Base-by-base conservation (phyloP, 2,113 vertebrate genomes). In the Recurvirostra avosetta region DNA sequence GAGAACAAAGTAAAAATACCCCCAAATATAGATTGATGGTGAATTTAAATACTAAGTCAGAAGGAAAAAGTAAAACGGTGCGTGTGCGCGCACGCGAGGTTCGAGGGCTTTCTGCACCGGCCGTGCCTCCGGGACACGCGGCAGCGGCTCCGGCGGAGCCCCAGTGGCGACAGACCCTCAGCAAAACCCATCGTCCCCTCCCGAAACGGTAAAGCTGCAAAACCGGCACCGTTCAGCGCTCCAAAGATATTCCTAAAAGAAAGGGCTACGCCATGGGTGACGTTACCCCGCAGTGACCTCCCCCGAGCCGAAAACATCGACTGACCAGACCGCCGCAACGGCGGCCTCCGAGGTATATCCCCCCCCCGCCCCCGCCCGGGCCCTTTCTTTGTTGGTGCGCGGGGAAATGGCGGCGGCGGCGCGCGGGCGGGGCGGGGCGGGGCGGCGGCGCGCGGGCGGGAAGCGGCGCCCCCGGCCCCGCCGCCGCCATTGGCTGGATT, bases 71-170 rank as follows among this genome's bases (percentile, higher is more conserved):
- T 6, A 11, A 17, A n/a, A 27, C 6, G 2, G 2, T 2, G 4
- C 2, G 7, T 19, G 6, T 38, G 8, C 0, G 8, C 0, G 0
- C 15, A 8, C 3, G 3, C 1, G 14, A 6, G 11, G 5, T 5
- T 12, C 25, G 7, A 18, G 9, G 5, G 4, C 2, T 55, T 59
- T 25, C 20, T 10, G 13, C 6, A 11, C 2, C 6, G 2, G 15
- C 5, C 8, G 2, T 11, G 45, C 9, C 29, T 21, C 11, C 2
- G 5, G 38, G 13, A 45, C 10, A 12, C 9, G 8, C 4, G 1
- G 4, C 4, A 32, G 22, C 12, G n/a, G 7, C 21, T 22, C 20
- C 30, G 5, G 3, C 6, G 6, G 7, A 9, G 9, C 4, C 2
- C 2, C 0, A 3, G 2, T 20, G 23, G 4, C 3, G 4, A 26